These are phyloP conservation scores for Sarcophaga peregrina DNA, from an alignment of 1,140 invertebrate species.

Conservation along the genomic window DNA sequence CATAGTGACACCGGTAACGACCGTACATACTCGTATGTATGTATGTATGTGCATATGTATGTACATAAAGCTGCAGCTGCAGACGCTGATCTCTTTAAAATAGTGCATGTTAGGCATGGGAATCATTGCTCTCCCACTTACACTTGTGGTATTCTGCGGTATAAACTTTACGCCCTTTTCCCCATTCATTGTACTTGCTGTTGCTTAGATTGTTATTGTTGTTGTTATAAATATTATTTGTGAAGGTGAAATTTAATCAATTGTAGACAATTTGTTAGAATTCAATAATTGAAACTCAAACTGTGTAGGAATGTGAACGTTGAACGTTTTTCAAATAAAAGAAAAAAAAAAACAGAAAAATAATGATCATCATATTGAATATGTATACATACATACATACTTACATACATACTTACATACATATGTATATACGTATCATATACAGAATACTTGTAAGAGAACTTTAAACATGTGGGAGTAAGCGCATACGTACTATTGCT, in stretches of 20 bases:
- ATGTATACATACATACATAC: too few species aligned
- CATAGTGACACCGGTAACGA: constrained; percentile 13
- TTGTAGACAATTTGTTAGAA: constrained; percentile 67
- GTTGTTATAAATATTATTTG: constrained; percentile 46
- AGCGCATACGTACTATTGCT: neutral
- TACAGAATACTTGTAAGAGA: neutral
- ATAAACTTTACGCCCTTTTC: too few species aligned
- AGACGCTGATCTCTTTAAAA: neutral
- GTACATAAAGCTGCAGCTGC: neutral
- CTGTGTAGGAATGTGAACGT: constrained; percentile 7
- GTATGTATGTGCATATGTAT: too few species aligned
- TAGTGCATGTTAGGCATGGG: neutral
- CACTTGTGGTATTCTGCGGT: neutral
- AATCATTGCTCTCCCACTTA: neutral
- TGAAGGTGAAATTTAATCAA: constrained; percentile 56
- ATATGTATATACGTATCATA: neutral
- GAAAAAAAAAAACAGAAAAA: neutral
- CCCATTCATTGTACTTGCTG: too few species aligned
- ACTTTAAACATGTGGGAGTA: neutral
- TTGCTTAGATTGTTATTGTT: neutral
- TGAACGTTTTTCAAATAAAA: neutral
- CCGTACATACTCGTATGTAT: too few species aligned
- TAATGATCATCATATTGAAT: neutral
- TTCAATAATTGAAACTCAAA: constrained; percentile 47
- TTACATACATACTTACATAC: too few species aligned